These are phyloP conservation scores for Cryptotis parvus DNA, from an alignment of 2,113 vertebrate species.

Conservation along the genomic window DNA sequence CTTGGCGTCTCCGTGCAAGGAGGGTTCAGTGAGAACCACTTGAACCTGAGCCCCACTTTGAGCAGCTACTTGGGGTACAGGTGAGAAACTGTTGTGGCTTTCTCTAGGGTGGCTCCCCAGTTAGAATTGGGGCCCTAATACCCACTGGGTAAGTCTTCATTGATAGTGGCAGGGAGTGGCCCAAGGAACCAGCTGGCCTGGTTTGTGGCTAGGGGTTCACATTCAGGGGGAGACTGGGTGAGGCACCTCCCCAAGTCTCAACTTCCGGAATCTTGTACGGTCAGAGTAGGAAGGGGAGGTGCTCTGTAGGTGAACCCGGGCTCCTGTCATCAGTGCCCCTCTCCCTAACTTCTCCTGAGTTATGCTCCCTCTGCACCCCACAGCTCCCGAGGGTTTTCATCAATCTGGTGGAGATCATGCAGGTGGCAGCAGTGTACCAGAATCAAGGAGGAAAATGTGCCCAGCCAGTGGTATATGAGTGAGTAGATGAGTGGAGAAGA, in stretches of 20 bases:
- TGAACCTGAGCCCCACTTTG: not conserved
- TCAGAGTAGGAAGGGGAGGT: not conserved
- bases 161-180: not conserved
- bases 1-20: not conserved
- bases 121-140: too few relatives aligned
- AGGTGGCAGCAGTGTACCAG: constrained; percentile 89
- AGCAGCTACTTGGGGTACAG: not conserved
- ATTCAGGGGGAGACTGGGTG: not conserved
- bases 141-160: not conserved
- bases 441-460: constrained; percentile 85
- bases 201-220: not conserved
- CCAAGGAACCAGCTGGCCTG: not conserved
- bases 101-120: not conserved
- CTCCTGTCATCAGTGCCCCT: not conserved
- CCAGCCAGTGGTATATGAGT: constrained; percentile 86
- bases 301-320: not conserved
- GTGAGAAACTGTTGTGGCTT: not conserved
- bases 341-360: too few relatives aligned
- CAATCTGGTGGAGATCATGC: constrained; percentile 91
- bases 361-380: constrained; percentile 59
- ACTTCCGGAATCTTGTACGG: too few relatives aligned
- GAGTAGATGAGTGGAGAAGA: constrained; percentile 52
- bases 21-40: not conserved
- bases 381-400: constrained; percentile 94
- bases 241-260: not conserved